Conservation (phyloP, 2,888 invertebrate species). For the Diploptera punctata region DNA sequence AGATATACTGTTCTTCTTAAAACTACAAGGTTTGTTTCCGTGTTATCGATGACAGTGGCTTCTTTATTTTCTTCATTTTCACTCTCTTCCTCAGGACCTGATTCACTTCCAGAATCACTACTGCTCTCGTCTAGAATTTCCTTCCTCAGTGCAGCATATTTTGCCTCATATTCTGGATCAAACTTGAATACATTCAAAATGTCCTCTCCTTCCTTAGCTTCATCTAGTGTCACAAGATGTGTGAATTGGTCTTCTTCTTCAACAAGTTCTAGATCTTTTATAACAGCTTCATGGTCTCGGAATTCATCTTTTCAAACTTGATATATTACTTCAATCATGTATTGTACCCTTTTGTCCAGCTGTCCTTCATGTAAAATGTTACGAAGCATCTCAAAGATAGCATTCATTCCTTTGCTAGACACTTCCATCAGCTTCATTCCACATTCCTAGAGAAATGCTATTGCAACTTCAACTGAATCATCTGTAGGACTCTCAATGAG, state of each 20-base stretch:
- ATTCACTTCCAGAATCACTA: constrained; percentile 45
- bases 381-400: too few species aligned
- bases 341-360: too few species aligned
- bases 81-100: constrained; percentile 49
- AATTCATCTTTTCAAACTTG: too few species aligned
- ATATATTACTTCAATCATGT: constrained; percentile 99
- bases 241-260: too few species aligned
- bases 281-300: constrained; percentile 88
- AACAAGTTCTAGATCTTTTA: too few species aligned
- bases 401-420: too few species aligned
- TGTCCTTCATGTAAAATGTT: too few species aligned
- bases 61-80: constrained; percentile 54
- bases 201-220: too few species aligned
- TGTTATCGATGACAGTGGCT: constrained; percentile 85
- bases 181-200: constrained; percentile 96
- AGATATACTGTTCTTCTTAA: constrained; percentile 94
- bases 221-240: constrained; percentile 90
- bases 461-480: too few species aligned
- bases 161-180: constrained; percentile 90
- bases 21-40: constrained; percentile 95
- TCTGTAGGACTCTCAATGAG: too few species aligned
- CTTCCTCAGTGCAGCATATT: constrained; percentile 95
- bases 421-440: too few species aligned
- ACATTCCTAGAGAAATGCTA: too few species aligned
- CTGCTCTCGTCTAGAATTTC: constrained; percentile 72